Conservation (phyloP, 2,797 vertebrate species). For the Artibeus jamaicensis region DNA sequence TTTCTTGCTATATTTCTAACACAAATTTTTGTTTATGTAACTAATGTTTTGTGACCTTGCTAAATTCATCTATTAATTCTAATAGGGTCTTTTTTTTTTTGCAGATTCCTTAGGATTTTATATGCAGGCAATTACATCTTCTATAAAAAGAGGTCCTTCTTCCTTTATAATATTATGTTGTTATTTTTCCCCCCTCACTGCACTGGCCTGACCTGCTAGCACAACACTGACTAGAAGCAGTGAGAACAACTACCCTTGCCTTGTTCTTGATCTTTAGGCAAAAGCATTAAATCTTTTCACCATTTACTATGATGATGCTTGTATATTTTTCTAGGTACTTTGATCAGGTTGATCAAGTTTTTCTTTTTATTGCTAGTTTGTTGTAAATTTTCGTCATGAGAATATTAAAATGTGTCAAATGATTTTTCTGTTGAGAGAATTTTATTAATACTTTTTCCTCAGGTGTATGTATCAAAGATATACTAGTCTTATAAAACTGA, state of each 20-base stretch:
- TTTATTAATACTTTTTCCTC: not conserved
- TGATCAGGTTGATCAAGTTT: not conserved
- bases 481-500: not conserved
- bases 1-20: not conserved
- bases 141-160: not conserved
- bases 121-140: not conserved
- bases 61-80: constrained; percentile 8
- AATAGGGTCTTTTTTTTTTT: not conserved
- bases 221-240: not conserved
- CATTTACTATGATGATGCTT: not conserved
- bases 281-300: not conserved
- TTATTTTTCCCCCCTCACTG: not conserved
- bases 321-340: not conserved
- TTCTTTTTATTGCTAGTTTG: not conserved
- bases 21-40: not conserved
- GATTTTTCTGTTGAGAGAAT: not conserved
- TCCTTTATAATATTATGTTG: not conserved
- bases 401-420: not conserved
- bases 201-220: not conserved
- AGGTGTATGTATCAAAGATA: not conserved
- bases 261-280: not conserved
- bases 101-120: not conserved
- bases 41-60: not conserved
- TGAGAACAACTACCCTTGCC: not conserved
- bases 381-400: not conserved